Evolutionary conservation across 2,888 invertebrate genomes (phyloP).

Genomic region (Desoria tigrina): DNA sequence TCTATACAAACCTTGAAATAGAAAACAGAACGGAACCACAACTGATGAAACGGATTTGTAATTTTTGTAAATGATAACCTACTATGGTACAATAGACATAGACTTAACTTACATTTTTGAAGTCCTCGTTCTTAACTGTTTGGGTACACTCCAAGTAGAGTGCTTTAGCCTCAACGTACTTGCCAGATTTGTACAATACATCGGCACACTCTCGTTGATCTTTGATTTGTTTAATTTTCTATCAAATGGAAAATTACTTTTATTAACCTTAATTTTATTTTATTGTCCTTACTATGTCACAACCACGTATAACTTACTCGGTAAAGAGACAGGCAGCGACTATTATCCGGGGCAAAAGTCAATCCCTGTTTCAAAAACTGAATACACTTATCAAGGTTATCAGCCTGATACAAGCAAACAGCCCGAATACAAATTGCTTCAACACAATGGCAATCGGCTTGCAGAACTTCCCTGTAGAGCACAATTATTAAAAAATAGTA

Average conservation of each 20-base stretch:
- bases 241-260: too few relatives aligned
- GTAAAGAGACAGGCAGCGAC: constrained; percentile 81
- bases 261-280: too few relatives aligned
- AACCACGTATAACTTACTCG: neutral
- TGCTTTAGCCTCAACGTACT: constrained; percentile 75
- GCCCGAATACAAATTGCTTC: constrained; percentile 92
- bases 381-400: constrained; percentile 88
- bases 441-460: constrained; percentile 77
- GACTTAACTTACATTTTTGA: constrained; percentile 36
- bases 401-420: constrained; percentile 83
- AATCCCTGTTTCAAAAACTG: constrained; percentile 90
- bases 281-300: too few relatives aligned
- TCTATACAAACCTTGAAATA: constrained; percentile 41
- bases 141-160: constrained; percentile 62
- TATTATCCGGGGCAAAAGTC: constrained; percentile 85
- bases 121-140: constrained; percentile 21
- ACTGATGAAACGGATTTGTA: too few relatives aligned
- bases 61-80: too few relatives aligned
- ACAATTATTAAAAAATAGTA: too few relatives aligned
- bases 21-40: too few relatives aligned
- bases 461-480: constrained; percentile 82
- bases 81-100: too few relatives aligned
- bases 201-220: constrained; percentile 91
- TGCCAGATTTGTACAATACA: constrained; percentile 77
- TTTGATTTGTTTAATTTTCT: constrained; percentile 80